Evolutionary conservation across 2,797 vertebrate genomes (phyloP), one percentile per base, ranked within the genome.

Genomic region (Centropyge bicolor): DNA sequence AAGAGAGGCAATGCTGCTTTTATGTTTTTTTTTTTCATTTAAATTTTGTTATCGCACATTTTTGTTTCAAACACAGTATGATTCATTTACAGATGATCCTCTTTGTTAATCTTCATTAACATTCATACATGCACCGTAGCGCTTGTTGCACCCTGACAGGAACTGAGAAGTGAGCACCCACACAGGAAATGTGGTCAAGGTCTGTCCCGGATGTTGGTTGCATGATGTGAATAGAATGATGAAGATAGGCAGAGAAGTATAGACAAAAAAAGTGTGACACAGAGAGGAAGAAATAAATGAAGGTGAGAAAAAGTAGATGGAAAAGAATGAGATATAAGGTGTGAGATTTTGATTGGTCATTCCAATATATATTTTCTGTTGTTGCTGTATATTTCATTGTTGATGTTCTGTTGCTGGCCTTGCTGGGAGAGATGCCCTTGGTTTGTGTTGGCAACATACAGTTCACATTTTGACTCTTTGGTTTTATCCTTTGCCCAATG

Each of bases 101-200:
- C 36, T 74, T 55, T 74, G 24, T 52, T 40, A 54, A 60, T 60
- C 54, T 45, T 48, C 2, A 35, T 22, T 51, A 67, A 62, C 17
- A 49, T 41, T 51, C 0, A 2, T 55, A 54, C 13, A 46, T 76
- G 1, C 24, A 57, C 62, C 72, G 31, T 2, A 80, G 74, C 56
- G 55, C 40, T 74, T 85, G 27, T 61, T 83, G 89, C 86, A 91
- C 80, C 22, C 78, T 85, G 54, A 90, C 92, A 93, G 94, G 93
- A 95, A 95, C 88, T 89, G 86, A 93, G 85, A 93, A 91, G 81
- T 89, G 72, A 91, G 87, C 85, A 90, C 88, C 90, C 91, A 92
- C 91, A 93, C 92, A 95, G 95, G 95, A 96, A 95, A 91, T 93
- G 92, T 91, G 93, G 91, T 86, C 82, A 86, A 67, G 71, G 80